Percentiles rank a stretch among this genome's conserved stretches.
Conservation (phyloP, 23 tunicate genomes). For the Ascidia mentula region DNA sequence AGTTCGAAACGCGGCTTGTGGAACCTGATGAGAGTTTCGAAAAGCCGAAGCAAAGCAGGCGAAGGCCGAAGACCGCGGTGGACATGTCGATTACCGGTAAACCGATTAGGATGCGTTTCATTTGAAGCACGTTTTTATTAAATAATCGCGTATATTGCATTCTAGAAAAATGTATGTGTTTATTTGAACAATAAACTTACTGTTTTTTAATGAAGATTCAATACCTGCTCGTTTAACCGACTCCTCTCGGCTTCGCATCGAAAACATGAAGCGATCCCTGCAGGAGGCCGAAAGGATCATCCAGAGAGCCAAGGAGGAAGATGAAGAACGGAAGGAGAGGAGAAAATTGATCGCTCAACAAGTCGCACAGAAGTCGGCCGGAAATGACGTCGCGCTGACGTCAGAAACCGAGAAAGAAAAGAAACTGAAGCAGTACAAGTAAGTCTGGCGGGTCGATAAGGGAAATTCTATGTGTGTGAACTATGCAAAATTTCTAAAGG, state of each 20-base stretch:
- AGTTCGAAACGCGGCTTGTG: not conserved
- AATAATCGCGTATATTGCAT: not conserved
- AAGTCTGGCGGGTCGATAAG: no score
- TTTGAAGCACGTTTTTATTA: not conserved
- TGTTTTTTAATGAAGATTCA: slow-evolving; percentile 25
- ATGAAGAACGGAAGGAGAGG: slow-evolving; percentile 44
- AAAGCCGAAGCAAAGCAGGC: not conserved
- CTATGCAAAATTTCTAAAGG: no score
- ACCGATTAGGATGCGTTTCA: not conserved
- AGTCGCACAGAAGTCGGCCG: slow-evolving; percentile 30
- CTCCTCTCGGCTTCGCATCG: slow-evolving; percentile 61
- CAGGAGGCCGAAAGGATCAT: slow-evolving; percentile 48
- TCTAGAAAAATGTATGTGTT: not conserved
- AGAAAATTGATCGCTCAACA: slow-evolving; percentile 50
- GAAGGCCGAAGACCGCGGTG: not conserved
- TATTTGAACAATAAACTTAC: not conserved
- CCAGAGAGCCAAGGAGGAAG: slow-evolving; percentile 20
- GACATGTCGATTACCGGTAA: not conserved
- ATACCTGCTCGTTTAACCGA: slow-evolving; percentile 80
- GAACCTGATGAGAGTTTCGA: not conserved
- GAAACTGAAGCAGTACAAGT: slow-evolving; percentile 62
- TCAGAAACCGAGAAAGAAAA: slow-evolving; percentile 43
- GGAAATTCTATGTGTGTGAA: no score
- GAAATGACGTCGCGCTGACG: slow-evolving; percentile 10
- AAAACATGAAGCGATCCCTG: slow-evolving; percentile 56